Evolutionary conservation across 2,113 vertebrate species (phyloP).

Genomic region (Nyctibius bracteatus): DNA sequence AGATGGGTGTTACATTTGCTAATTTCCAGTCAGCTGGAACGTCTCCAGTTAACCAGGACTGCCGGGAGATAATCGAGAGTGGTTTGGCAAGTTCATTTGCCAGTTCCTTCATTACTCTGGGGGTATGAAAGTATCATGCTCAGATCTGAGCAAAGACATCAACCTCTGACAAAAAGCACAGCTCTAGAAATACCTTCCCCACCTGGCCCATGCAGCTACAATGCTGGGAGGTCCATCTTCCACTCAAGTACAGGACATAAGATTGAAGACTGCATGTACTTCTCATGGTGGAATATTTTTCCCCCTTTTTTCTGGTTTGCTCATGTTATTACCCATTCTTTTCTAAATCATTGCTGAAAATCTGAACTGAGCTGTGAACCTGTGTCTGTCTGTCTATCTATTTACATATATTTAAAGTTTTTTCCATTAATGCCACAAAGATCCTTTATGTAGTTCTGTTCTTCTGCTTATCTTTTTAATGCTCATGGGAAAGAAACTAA

Average conservation of each 20-base stretch:
- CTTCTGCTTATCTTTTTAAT: neutral
- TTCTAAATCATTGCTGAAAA: constrained; percentile 33
- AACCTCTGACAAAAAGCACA: neutral
- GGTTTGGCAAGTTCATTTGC: too few species aligned
- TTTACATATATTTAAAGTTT: neutral
- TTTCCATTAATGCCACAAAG: neutral
- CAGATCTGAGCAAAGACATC: neutral
- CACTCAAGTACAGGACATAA: neutral
- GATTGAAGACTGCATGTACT: neutral
- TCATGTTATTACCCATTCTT: neutral
- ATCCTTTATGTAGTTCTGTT: neutral
- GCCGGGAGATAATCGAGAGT: too few species aligned
- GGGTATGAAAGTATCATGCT: neutral
- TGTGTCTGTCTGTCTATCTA: neutral
- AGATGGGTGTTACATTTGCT: too few species aligned
- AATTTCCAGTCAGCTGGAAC: too few species aligned
- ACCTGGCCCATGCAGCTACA: neutral
- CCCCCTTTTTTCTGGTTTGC: neutral
- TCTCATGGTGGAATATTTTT: neutral
- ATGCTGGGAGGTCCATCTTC: neutral
- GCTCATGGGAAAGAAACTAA: neutral
- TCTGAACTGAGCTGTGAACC: neutral
- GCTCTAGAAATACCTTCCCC: neutral
- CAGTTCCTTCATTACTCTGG: too few species aligned
- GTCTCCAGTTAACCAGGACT: too few species aligned